Evolutionary conservation across 1,140 invertebrate species (phyloP), one percentile per base, ranked within the genome.

Genomic region (Megalopta genalis): DNA sequence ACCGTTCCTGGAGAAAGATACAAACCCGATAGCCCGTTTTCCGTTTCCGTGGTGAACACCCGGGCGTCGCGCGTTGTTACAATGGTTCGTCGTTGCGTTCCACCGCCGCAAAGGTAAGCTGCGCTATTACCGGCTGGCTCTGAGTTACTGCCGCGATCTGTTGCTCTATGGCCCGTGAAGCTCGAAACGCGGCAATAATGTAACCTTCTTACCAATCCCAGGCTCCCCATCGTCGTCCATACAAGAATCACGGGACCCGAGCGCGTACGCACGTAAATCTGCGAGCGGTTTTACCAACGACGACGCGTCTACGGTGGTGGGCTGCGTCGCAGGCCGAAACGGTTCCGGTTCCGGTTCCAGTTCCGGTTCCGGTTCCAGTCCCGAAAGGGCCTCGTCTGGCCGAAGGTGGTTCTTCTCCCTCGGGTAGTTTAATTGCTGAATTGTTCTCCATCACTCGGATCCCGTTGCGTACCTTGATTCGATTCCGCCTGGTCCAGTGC

Each of bases 351-450:
- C 27, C 67, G 42, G 37, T 78, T 72, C 81, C 81, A 57, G 18
- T 63, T 59, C 27, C 67, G 42, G 37, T 63, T 52, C 49, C 77
- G 71, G 39, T 10, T 42, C 39, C 39, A 46, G 42, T 12, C 42
- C 42, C 42, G 27, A 39, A 49, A 64, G 32, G 60, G 57, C 52
- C 59, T 16, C 79, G 82, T 89, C 85, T 86, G 81, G 77, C 85
- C 86, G 80, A 84, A 82, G 85, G 83, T 60, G 76, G 81, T 86
- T 86, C 82, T 89, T 86, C 81, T 88, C 81, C 81, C 82, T 32
- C 83, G 86, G 83, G 76, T 88, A 90, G 86, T 90, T 90, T 89
- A 90, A 90, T 90, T 85, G 88, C 80, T 81, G 87, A 90, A 90
- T 89, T 89, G 83, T 71, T 85, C 88, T 81, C 75, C 66, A 64